These are phyloP conservation scores for Catocala nupta DNA, from an alignment of 2,888 invertebrate species.

Conservation along the genomic window DNA sequence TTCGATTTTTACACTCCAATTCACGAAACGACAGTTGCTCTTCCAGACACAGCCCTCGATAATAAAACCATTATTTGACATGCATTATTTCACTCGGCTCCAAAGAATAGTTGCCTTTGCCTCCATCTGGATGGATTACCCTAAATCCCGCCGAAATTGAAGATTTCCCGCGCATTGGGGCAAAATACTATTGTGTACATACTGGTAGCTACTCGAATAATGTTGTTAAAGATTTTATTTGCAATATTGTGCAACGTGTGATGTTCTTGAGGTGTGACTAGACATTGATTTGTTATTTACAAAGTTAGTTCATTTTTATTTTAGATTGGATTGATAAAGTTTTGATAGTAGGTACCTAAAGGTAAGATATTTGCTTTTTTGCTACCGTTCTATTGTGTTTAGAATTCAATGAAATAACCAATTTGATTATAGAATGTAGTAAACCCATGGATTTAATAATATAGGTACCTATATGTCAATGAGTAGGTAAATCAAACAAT, in stretches of 20 bases:
- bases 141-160: constrained; percentile 67
- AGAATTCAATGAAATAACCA: too few relatives aligned
- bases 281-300: too few relatives aligned
- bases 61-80: constrained; percentile 40
- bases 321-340: too few relatives aligned
- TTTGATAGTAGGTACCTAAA: too few relatives aligned
- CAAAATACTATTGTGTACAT: constrained; percentile 33
- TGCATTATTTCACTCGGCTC: constrained; percentile 44
- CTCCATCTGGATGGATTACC: constrained; percentile 64
- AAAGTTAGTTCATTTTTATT: neutral
- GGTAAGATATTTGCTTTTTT: too few relatives aligned
- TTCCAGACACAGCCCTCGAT: constrained; percentile 8
- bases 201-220: neutral
- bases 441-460: too few relatives aligned
- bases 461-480: too few relatives aligned
- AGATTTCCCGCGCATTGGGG: constrained; percentile 51
- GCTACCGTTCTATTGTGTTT: too few relatives aligned
- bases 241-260: constrained; percentile 3
- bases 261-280: neutral
- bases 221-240: constrained; percentile 18
- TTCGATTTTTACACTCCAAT: constrained; percentile 6
- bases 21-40: constrained; percentile 12
- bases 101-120: constrained; percentile 40
- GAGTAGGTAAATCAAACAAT: too few relatives aligned
- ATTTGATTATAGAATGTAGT: too few relatives aligned